phyloP scores from a whole-genome alignment of 2,888 invertebrate genomes.

The Drosophila tanythrix region DNA sequence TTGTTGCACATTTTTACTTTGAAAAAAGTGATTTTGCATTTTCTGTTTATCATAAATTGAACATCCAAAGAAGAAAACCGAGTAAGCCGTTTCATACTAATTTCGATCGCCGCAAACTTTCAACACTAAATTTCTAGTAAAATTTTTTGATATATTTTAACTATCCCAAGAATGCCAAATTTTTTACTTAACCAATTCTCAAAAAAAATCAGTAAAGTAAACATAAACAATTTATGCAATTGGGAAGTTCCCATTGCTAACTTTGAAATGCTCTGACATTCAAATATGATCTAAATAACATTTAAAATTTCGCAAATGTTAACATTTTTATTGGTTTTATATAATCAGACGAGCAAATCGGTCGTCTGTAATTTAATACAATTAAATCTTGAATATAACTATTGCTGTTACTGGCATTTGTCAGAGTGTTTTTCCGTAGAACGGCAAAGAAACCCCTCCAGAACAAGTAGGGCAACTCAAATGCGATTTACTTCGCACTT shows the following conservation, averaged over 20 bases:
- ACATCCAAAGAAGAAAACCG: background rate
- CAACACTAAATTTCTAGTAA: background rate
- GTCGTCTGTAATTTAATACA: too few relatives aligned
- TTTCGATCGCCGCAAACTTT: slow-evolving; percentile 4
- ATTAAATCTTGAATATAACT: background rate
- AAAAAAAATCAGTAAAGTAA: background rate
- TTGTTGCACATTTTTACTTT: background rate
- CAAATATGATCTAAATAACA: background rate
- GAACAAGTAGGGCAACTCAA: slow-evolving; percentile 39
- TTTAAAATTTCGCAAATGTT: background rate
- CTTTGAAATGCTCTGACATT: background rate
- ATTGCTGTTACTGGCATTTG: background rate
- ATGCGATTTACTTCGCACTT: slow-evolving; percentile 41
- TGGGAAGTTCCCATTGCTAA: background rate
- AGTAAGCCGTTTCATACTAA: slow-evolving; percentile 16
- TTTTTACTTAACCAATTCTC: background rate
- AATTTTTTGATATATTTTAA: background rate
- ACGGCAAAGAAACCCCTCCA: slow-evolving; percentile 1
- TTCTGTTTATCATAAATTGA: slow-evolving; percentile 18
- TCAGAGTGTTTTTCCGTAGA: background rate
- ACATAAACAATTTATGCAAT: background rate
- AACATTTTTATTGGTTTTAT: background rate
- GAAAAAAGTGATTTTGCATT: background rate
- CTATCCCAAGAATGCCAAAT: background rate
- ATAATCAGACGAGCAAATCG: background rate